phyloP scores from a whole-genome alignment of 2,113 vertebrate genomes.

The Pteronura brasiliensis region DNA sequence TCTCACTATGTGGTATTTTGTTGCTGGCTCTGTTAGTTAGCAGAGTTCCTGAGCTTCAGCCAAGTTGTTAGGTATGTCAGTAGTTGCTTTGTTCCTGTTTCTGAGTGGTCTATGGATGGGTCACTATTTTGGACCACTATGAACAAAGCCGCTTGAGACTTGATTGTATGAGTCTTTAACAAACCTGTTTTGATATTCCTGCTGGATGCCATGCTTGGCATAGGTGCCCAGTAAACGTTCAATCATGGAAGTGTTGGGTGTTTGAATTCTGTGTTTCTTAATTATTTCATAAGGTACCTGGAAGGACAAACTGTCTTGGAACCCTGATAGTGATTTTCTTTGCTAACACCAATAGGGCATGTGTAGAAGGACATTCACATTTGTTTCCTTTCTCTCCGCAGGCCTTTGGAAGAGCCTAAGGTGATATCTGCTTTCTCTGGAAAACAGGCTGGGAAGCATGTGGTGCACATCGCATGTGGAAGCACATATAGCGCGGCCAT shows the following conservation, averaged over 20 bases:
- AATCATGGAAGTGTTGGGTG: background rate
- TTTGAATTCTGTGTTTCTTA: background rate
- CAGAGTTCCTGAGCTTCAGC: background rate
- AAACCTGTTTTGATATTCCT: background rate
- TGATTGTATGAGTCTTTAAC: background rate
- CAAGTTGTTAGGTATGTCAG: background rate
- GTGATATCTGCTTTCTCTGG: conserved; percentile 93
- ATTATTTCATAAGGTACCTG: background rate
- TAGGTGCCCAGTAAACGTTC: background rate
- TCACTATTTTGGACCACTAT: background rate
- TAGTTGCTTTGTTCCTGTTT: background rate
- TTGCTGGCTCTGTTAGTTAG: background rate
- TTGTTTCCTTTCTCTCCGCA: conserved; percentile 66
- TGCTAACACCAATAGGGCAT: background rate
- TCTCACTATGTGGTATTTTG: background rate
- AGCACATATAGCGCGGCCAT: conserved; percentile 97
- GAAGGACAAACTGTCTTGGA: background rate
- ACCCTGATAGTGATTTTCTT: background rate
- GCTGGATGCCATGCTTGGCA: background rate
- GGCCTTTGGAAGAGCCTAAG: conserved; percentile 95
- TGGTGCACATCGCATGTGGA: conserved; percentile 94
- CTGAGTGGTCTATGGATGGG: background rate
- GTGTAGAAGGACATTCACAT: background rate
- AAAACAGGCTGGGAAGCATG: conserved; percentile 93
- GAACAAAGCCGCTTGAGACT: background rate